Evolutionary conservation across 1,140 invertebrate species (phyloP), one percentile per base, ranked within the genome.

Genomic region (Philotrypesis tridentata): DNA sequence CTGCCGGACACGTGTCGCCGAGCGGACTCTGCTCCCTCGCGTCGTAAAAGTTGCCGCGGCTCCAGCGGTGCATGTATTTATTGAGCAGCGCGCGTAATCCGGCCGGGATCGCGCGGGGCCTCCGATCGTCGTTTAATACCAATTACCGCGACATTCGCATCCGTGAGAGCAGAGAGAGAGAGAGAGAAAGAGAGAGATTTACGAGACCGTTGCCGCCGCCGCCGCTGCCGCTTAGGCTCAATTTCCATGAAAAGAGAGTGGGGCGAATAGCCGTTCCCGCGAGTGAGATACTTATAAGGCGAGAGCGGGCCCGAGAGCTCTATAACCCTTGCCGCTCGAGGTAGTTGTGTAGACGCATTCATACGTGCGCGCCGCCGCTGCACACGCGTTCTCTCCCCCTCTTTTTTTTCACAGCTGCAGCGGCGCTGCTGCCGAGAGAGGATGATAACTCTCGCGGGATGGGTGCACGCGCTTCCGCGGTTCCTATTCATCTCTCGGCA

Each of bases 81-180:
- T 70, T 37, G 65, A 82, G 65, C 29, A 2, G 23, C 74, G 33
- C 43, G 68, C 43, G 33, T 25, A 72, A 82, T 77, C 80, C 27
- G 12, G 9, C 0, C 1, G 6, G 29, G 67, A 82, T 76, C 73
- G 25, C 14, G 11, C 29, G 33, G 60, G 33, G 8, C 14, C 12
- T 0, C 70, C 61, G 80, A 82, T 82, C 27, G 75, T 80, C 82
- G 82, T 83, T 83, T 83, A 83, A 83, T 83, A 83, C 82, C 82
- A 83, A 83, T 83, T 83, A 83, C 82, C 82, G 77, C 82, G 82
- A 83, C 82, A 83, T 83, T 72, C 82, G 77, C 72, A 83, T 83
- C 82, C 82, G 76, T 75, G 82, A 83, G 82, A 83, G 82, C 48
- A 31, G 72, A 60, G 55, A 8, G 68, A 12, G 78, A 0, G 40